These are phyloP conservation scores for Strix uralensis DNA, from an alignment of 2,113 vertebrate genomes.

Conservation along the genomic window DNA sequence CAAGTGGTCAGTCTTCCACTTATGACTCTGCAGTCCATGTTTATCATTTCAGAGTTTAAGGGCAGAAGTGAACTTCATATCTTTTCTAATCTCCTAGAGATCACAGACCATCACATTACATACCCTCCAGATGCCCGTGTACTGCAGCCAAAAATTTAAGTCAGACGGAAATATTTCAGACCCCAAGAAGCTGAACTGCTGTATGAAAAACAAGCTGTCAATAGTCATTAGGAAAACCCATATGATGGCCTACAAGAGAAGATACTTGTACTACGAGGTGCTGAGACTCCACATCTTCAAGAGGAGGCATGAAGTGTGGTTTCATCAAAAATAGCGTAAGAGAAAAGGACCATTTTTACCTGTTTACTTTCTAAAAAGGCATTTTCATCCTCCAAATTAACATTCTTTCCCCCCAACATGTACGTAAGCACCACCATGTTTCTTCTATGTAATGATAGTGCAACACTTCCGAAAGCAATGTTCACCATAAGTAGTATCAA, in stretches of 20 bases:
- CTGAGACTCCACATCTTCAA: neutral
- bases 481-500: neutral
- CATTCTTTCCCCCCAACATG: rapidly evolving
- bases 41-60: neutral
- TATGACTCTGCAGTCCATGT: neutral
- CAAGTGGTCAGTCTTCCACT: neutral
- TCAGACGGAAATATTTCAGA: neutral
- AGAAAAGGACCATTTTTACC: neutral
- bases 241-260: neutral
- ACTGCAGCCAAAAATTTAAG: neutral
- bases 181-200: neutral
- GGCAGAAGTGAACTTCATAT: neutral
- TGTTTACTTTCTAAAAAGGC: neutral
- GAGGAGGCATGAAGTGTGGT: neutral
- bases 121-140: neutral
- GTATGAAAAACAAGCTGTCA: neutral
- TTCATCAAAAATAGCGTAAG: neutral
- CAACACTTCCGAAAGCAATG: neutral
- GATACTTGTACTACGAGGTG: rapidly evolving
- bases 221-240: neutral
- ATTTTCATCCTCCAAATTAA: neutral
- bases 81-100: neutral
- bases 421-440: neutral
- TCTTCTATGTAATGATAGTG: rapidly evolving
- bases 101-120: neutral